Evolutionary conservation across 2,888 invertebrate genomes (phyloP).

Genomic region (Thereva nobilitata): DNA sequence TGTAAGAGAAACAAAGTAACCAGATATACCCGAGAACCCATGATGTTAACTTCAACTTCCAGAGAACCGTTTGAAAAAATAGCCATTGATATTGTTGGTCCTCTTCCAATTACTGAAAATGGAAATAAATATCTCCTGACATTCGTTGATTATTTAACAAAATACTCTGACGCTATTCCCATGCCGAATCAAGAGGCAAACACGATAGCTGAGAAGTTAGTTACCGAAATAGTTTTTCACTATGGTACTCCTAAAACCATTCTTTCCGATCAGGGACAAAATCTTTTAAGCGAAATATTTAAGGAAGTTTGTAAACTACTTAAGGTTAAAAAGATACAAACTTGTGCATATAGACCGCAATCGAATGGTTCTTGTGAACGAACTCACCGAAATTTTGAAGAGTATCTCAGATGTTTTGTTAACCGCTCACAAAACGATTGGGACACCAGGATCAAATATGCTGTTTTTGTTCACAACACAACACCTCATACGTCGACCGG

Average conservation of each 20-base stretch:
- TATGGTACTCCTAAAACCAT: background rate
- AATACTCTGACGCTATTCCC: conserved; percentile 46
- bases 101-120: conserved; percentile 44
- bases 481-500: background rate
- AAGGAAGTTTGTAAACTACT: background rate
- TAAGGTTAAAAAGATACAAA: background rate
- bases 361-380: background rate
- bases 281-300: background rate
- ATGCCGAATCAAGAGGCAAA: conserved; percentile 46
- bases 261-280: background rate
- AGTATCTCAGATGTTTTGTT: background rate
- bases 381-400: background rate
- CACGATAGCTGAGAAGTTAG: conserved; percentile 46
- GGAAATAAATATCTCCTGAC: conserved; percentile 46
- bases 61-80: conserved; percentile 47
- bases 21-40: conserved; percentile 42
- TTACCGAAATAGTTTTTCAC: background rate
- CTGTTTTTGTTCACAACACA: background rate
- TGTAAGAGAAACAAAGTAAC: conserved; percentile 39
- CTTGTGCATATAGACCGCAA: background rate
- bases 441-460: background rate
- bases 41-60: conserved; percentile 47
- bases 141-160: conserved; percentile 45
- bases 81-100: conserved; percentile 48
- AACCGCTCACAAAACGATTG: background rate